Base-by-base conservation (phyloP, 2,113 vertebrate genomes). In the Ameiurus melas region DNA sequence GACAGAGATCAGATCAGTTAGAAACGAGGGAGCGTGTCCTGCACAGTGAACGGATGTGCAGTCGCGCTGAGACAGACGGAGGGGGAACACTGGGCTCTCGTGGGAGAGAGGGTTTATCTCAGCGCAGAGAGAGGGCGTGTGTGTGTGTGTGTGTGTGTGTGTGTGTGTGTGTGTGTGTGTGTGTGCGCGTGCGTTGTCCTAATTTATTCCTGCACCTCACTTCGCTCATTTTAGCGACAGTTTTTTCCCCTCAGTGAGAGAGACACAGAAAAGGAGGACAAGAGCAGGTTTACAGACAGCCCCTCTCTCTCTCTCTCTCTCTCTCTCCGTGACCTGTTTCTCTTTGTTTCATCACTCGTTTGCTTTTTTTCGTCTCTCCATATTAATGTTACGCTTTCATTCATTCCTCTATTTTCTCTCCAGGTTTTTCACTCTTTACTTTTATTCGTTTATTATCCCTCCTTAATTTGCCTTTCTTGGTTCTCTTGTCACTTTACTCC, bases 261-360 rank as follows among this genome's bases (percentile, higher is more conserved):
- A 53, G n/a, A 78, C 27, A n/a, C 75, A 78, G 47, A 5, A 78
- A 78, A 78, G 27, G 75, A 78, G 75, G 47, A 78, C 47, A 53
- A 78, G 75, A n/a, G 75, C 47, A n/a, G 47, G 75, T 78, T 78
- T 78, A 17, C 47, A 78, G 75, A 77, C 36, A 77, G 1, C 1
- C n/a, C n/a, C n/a, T n/a, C n/a, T n/a, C n/a, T 8, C 43, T 53
- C 75, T 27, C 43, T n/a, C 22, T 75, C 20, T 78, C 43, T 78
- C 43, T n/a, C 75, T 30, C 75, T 79, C 75, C 4, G 4, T 53
- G 77, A 79, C 77, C 77, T 79, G 27, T 79, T 79, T 79, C 75
- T 78, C 47, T 53, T 77, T 77, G 43, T 79, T 53, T 79, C 77
- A 79, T 79, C 77, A 79, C 77, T 79, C 77, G 1, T 79, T 79